Base-by-base conservation (phyloP, 2,113 vertebrate genomes). In the Agelaius phoeniceus region DNA sequence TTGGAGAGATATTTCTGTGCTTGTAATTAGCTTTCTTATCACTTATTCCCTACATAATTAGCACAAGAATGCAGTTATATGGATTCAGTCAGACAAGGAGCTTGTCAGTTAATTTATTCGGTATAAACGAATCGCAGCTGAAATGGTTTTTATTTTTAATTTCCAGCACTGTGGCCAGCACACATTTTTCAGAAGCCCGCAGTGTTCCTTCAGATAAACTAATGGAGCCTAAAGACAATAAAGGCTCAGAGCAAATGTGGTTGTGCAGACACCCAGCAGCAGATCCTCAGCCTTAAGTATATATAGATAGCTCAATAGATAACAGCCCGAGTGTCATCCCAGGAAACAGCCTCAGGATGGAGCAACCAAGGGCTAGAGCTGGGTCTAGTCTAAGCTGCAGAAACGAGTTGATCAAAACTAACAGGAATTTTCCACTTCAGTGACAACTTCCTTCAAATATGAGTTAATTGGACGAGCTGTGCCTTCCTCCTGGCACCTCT, bases 21-120 rank as follows among this genome's bases (percentile, higher is more conserved):
- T 94, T 95, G 93, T 95, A 95, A 97, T 96, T 96, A 94, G 90
- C 95, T 94, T 93, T 73, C 90, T 95, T 96, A 96, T 91, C 88
- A 72, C 81, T 90, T 94, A 87, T 84, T 93, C 94, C 94, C 93
- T 84, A 79, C 73, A 73, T 96, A 96, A 97, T 97, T 97, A 94
- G 84, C 94, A 86, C 75, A 86, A 81, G 81, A 80, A 55, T 55
- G 62, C 55, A 84, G 62, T 71, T 90, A 31, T 66, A 90, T 85
- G 89, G 69, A 58, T 88, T 89, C 49, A 79, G 66, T 33, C 69
- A 96, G 83, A 96, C 54, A 79, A 87, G 35, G 75, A 95, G 59
- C 76, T 92, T 90, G 89, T 90, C 84, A 61, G 85, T 88, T 93
- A 86, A 91, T 96, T 91, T 89, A 84, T 93, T 84, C 1, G 0